These are phyloP conservation scores for Axinella damicornis DNA, from an alignment of 37 sponge, comb jelly and placozoan genomes.

Conservation along the genomic window DNA sequence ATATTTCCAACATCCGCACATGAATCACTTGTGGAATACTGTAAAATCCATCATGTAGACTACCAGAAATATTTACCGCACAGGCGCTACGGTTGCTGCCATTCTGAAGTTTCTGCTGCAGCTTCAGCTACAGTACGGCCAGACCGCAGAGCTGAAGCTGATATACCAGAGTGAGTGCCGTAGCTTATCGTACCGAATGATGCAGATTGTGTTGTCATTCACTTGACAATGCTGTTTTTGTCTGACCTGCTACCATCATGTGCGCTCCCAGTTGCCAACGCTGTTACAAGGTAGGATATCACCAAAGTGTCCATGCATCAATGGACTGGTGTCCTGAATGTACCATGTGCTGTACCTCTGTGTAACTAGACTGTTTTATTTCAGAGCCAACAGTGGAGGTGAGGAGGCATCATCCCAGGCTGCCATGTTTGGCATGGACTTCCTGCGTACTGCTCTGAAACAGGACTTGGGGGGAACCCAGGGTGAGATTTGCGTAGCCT, in stretches of 20 bases:
- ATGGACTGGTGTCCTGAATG: neutral
- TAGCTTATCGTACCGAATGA: no score
- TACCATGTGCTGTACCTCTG: no score
- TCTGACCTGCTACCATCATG: neutral
- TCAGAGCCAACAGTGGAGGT: no score
- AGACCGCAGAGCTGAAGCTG: neutral
- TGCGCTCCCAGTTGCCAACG: neutral
- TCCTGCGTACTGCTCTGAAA: neutral
- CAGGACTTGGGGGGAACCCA: neutral
- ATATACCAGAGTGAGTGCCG: neutral
- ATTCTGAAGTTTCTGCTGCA: neutral
- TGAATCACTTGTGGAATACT: no score
- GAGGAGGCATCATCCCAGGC: neutral
- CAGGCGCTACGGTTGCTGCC: neutral
- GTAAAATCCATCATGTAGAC: no score
- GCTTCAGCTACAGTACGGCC: neutral
- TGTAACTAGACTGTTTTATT: no score
- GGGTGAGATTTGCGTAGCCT: neutral
- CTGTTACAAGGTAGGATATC: neutral
- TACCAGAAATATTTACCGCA: no score
- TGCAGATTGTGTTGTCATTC: no score
- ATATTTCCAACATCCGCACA: no score
- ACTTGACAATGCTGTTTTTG: no score
- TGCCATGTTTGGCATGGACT: neutral
- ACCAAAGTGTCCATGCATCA: neutral